Percentiles rank a stretch among this genome's conserved stretches.
These are phyloP conservation scores for Planococcus citri DNA, from an alignment of 1,140 invertebrate species.

Conservation along the genomic window DNA sequence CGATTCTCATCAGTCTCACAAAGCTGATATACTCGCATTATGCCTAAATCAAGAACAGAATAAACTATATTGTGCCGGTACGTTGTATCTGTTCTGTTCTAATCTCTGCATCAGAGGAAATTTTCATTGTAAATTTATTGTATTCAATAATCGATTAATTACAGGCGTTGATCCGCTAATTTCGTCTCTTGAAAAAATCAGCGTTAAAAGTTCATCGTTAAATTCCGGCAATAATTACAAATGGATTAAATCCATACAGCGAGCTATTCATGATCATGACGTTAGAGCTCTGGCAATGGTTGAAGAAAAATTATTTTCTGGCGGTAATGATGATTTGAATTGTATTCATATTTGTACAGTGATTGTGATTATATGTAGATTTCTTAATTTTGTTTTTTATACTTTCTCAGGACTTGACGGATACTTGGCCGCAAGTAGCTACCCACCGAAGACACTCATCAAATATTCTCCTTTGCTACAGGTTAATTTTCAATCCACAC, in stretches of 20 bases:
- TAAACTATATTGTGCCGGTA: constrained; percentile 55
- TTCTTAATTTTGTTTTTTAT: not conserved
- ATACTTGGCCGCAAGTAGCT: constrained; percentile 52
- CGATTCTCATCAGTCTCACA: constrained; percentile 59
- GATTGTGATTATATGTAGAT: not conserved
- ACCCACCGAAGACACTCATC: constrained; percentile 47
- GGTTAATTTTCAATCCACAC: constrained; percentile 26
- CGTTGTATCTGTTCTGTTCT: constrained; percentile 13
- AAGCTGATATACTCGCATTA: constrained; percentile 61
- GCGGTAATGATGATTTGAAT: constrained; percentile 37
- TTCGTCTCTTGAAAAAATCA: constrained; percentile 43
- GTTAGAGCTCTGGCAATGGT: constrained; percentile 54
- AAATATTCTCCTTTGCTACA: constrained; percentile 55
- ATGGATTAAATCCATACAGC: constrained; percentile 69
- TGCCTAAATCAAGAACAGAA: constrained; percentile 56
- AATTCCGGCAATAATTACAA: constrained; percentile 32
- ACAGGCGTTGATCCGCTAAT: constrained; percentile 65
- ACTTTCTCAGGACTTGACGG: constrained; percentile 50
- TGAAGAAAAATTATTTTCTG: constrained; percentile 56
- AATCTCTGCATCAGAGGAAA: constrained; percentile 15
- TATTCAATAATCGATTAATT: not conserved
- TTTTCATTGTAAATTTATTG: constrained; percentile 25
- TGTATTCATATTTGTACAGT: not conserved
- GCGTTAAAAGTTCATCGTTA: not conserved
- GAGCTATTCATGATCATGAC: constrained; percentile 70